phyloP scores from a whole-genome alignment of 2,113 vertebrate genomes.

The Sinocyclocheilus anophthalmus region DNA sequence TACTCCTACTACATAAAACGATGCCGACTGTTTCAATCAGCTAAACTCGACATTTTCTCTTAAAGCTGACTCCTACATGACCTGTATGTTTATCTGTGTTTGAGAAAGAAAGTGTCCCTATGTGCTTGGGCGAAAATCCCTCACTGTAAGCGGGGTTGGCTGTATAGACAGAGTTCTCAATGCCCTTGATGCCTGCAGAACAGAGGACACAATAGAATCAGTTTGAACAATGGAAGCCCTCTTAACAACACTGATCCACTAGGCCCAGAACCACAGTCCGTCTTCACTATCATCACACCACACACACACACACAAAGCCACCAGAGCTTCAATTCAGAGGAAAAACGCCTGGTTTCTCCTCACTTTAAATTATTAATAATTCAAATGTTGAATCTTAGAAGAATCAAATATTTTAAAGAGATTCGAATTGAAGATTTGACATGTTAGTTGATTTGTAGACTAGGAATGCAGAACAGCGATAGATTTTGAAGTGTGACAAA shows the following conservation, averaged over 20 bases:
- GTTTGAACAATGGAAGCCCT: slow-evolving; percentile 32
- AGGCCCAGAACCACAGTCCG: slow-evolving; percentile 3
- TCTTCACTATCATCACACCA: neutral
- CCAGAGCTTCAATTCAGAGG: neutral
- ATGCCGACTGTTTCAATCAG: slow-evolving; percentile 10
- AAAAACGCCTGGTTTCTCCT: neutral
- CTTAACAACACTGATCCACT: slow-evolving; percentile 28
- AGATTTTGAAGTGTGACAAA: too few species aligned
- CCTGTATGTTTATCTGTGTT: neutral
- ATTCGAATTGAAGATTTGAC: too few species aligned
- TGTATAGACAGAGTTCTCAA: slow-evolving; percentile 38
- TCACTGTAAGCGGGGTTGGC: neutral
- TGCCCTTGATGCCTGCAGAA: slow-evolving; percentile 47
- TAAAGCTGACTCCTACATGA: slow-evolving; percentile 3
- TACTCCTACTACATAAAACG: neutral
- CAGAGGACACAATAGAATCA: slow-evolving; percentile 45
- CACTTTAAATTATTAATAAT: neutral
- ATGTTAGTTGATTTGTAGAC: too few species aligned
- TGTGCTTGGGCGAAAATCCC: slow-evolving; percentile 33
- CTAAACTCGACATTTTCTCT: neutral
- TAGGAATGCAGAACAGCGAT: too few species aligned
- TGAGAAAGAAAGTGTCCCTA: neutral
- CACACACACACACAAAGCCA: slow-evolving; percentile 17
- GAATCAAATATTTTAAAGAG: neutral
- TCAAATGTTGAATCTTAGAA: neutral